Evolutionary conservation across 2,888 invertebrate species (phyloP), one percentile per base, ranked within the genome.

Genomic region (Mythimna loreyi): DNA sequence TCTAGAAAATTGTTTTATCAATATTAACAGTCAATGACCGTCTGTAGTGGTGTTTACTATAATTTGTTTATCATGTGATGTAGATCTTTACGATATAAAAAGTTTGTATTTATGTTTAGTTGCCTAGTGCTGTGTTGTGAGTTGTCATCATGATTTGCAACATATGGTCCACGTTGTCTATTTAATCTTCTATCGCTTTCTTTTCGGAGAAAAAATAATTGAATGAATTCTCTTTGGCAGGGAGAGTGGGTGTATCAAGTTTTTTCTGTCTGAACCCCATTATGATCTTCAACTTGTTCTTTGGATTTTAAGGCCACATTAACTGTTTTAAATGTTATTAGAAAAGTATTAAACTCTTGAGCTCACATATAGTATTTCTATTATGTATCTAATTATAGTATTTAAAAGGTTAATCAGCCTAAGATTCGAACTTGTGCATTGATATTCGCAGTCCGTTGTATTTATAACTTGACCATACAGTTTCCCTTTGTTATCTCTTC

Each of bases 11-110:
- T 11, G 45, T 36, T 50, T 47, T 78, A 62, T 67, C 58, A 28
- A 47, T 59, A n/a, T 55, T 53, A 60, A 45, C 45, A 61, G 75
- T 75, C 75, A 75, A 70, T 65, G 80, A 80, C 77, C 76, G 61
- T 69, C 53, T 80, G 74, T 16, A 28, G 57, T 45, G 49, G 23
- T 74, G 61, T 74, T 61, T 75, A 75, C 65, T 45, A 49, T 56
- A 60, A 79, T 78, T 78, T 73, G 55, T 71, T 74, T 74, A 78
- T 74, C 78, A 36, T 60, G 58, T 33, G 7, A 6, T 47, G 52
- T 77, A 57, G 50, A 69, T 57, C 8, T 28, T 36, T 50, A 19
- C 11, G 65, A 65, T 65, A 72, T 60, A 16, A 36, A 45, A 56
- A 1, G 19, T 11, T 52, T 52, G 47, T 36, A 25, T 58, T 58